Conservation (phyloP, 2,888 invertebrate genomes). For the Conistra vaccinii region DNA sequence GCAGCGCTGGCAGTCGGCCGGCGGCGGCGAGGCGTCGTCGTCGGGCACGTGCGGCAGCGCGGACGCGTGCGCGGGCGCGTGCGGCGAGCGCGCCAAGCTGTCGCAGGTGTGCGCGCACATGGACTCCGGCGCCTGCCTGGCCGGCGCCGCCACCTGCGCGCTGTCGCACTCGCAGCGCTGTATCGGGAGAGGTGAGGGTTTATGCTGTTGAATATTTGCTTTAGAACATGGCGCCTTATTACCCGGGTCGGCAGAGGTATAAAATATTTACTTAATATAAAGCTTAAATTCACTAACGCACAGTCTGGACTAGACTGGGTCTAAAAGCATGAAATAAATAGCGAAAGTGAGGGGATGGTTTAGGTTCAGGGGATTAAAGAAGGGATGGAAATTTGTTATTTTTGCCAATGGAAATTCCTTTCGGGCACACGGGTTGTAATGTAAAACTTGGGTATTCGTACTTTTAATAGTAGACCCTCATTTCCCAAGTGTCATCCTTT, state of each 20-base stretch:
- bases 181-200: conserved; percentile 83
- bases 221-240: background rate
- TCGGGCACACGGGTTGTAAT: no score
- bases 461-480: no score
- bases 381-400: no score
- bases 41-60: conserved; percentile 71
- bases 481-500: no score
- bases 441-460: no score
- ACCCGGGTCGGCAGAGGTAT: background rate
- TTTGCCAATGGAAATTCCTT: no score
- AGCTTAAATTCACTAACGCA: no score
- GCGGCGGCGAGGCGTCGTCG: conserved; percentile 79
- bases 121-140: conserved; percentile 86
- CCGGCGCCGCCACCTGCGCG: conserved; percentile 82
- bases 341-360: no score
- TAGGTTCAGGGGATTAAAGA: no score
- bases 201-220: background rate
- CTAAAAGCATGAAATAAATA: no score
- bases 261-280: background rate
- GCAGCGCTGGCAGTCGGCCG: conserved; percentile 83
- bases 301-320: no score
- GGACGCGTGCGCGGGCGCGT: conserved; percentile 74
- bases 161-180: conserved; percentile 86
- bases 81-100: conserved; percentile 80
- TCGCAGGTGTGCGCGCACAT: conserved; percentile 85